Percentiles rank a stretch among this genome's conserved stretches.
phyloP scores from a whole-genome alignment of 53 echinoderm and acorn worm species.

The Apostichopus leukothele region DNA sequence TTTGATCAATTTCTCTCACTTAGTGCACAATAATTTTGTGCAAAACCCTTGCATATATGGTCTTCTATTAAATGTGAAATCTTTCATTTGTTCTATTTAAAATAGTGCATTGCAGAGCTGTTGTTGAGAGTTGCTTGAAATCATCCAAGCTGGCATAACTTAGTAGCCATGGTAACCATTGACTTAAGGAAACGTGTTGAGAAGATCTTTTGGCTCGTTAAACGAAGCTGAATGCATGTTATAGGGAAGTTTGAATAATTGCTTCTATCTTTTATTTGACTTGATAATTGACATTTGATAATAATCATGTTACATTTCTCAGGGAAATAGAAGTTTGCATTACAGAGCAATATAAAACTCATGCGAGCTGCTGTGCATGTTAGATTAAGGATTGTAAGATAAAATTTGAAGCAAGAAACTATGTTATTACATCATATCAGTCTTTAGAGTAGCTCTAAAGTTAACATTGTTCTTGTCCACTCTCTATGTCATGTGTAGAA shows the following conservation, averaged over 20 bases:
- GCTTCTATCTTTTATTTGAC: not conserved
- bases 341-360: too few species aligned
- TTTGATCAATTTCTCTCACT: too few species aligned
- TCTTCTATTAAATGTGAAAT: not conserved
- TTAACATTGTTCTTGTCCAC: too few species aligned
- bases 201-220: not conserved
- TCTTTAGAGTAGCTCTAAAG: too few species aligned
- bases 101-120: not conserved
- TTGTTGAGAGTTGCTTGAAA: not conserved
- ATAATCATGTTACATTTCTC: too few species aligned
- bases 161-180: conserved; percentile 11
- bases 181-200: not conserved
- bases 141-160: not conserved
- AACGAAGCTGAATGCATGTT: not conserved
- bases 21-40: too few species aligned
- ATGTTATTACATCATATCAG: too few species aligned
- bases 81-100: not conserved
- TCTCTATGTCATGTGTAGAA: too few species aligned
- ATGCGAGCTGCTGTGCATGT: too few species aligned
- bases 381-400: too few species aligned
- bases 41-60: not conserved
- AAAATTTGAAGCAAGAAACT: too few species aligned
- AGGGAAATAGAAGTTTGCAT: too few species aligned
- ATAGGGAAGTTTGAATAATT: not conserved
- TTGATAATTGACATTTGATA: not conserved